Evolutionary conservation across 2,888 invertebrate genomes (phyloP).

Genomic region (Aplocera efformata): DNA sequence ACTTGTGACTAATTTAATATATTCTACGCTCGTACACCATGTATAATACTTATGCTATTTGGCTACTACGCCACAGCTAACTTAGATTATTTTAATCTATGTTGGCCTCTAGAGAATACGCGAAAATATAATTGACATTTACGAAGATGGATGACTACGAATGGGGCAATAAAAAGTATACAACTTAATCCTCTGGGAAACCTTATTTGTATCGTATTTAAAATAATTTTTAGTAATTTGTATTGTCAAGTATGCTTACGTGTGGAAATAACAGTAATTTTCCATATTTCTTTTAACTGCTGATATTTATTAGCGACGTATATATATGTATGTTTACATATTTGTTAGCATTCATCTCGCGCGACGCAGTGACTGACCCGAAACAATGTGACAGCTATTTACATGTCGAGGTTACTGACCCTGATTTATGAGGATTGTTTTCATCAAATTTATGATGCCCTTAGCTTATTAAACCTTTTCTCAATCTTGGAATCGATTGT

Average conservation of each 20-base stretch:
- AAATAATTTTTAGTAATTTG: too few relatives aligned
- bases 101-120: neutral
- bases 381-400: slow-evolving; percentile 47
- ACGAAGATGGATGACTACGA: neutral
- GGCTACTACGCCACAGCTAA: neutral
- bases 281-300: neutral
- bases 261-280: too few relatives aligned
- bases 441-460: neutral
- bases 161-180: too few relatives aligned
- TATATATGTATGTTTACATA: slow-evolving; percentile 18
- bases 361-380: slow-evolving; percentile 46
- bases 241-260: too few relatives aligned
- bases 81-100: slow-evolving; percentile 4
- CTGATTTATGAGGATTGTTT: slow-evolving; percentile 10
- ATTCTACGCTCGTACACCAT: too few relatives aligned
- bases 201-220: too few relatives aligned
- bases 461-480: too few relatives aligned
- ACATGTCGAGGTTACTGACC: slow-evolving; percentile 35
- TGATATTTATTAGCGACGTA: too few relatives aligned
- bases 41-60: too few relatives aligned
- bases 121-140: neutral
- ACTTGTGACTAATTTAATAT: too few relatives aligned
- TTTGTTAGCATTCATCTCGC: slow-evolving; percentile 39
- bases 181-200: too few relatives aligned
- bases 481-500: too few relatives aligned